Conservation (phyloP, 2,797 vertebrate genomes). For the Alosa sapidissima region DNA sequence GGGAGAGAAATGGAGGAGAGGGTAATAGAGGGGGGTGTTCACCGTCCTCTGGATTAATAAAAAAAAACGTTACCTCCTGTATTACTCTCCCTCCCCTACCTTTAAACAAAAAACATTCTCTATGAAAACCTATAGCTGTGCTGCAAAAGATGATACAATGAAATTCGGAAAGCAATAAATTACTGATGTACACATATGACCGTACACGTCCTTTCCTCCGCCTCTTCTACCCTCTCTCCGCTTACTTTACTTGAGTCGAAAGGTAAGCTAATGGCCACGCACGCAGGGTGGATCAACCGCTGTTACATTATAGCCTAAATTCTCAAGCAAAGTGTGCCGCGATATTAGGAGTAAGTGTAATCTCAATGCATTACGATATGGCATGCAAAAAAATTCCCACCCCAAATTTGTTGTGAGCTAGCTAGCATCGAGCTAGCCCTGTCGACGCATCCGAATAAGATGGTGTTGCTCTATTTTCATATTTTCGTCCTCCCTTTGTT, state of each 20-base stretch:
- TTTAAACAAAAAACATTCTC: constrained; percentile 42
- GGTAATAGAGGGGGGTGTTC: constrained; percentile 72
- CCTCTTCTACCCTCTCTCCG: constrained; percentile 74
- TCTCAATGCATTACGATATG: constrained; percentile 37
- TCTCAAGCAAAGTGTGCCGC: neutral
- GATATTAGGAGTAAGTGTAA: constrained; percentile 52
- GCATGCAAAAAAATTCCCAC: constrained; percentile 21
- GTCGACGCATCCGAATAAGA: constrained; percentile 81
- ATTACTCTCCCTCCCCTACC: constrained; percentile 50
- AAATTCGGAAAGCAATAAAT: constrained; percentile 63
- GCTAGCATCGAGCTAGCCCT: constrained; percentile 44
- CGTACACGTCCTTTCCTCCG: constrained; percentile 71
- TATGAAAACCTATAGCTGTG: constrained; percentile 64
- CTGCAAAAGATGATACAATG: constrained; percentile 64
- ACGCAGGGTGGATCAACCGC: constrained; percentile 60
- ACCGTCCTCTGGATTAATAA: constrained; percentile 71
- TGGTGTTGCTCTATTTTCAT: constrained; percentile 57
- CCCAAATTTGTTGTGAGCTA: constrained; percentile 57
- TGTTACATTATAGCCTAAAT: constrained; percentile 46
- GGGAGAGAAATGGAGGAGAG: constrained; percentile 77
- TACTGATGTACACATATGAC: constrained; percentile 74
- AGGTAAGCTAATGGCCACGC: constrained; percentile 54
- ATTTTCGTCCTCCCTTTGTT: constrained; percentile 44
- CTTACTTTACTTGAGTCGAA: constrained; percentile 59
- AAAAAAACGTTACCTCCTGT: constrained; percentile 71